Conservation (phyloP, 2,113 vertebrate genomes). For the Poecile atricapillus region DNA sequence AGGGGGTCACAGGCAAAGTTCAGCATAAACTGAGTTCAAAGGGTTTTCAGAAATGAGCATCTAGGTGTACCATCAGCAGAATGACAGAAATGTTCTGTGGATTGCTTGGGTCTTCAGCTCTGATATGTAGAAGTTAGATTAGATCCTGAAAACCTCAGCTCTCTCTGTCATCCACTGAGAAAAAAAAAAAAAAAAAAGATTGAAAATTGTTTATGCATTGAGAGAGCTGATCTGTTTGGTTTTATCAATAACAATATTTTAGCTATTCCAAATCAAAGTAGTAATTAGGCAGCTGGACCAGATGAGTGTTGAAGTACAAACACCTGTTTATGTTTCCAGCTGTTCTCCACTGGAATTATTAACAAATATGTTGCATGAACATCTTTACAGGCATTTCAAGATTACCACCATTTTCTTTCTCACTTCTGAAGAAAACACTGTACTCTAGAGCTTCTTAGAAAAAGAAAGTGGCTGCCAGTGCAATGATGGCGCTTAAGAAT, state of each 20-base stretch:
- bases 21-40: not conserved
- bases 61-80: not conserved
- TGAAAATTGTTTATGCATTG: fast-evolving
- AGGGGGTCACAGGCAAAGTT: not conserved
- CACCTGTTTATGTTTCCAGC: not conserved
- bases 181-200: not conserved
- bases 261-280: not conserved
- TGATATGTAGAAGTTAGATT: fast-evolving
- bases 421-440: not conserved
- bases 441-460: not conserved
- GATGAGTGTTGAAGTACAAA: not conserved
- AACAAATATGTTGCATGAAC: not conserved
- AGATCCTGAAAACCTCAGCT: not conserved
- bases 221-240: not conserved
- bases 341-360: not conserved
- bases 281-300: slow-evolving; percentile 3
- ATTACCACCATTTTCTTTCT: not conserved
- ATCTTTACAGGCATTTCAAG: not conserved
- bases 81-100: not conserved
- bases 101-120: not conserved
- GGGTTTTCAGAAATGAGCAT: not conserved
- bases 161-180: not conserved
- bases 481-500: not conserved
- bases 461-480: not conserved
- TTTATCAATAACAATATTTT: not conserved